These are phyloP conservation scores for Albula glossodonta DNA, from an alignment of 2,113 vertebrate species.

Conservation along the genomic window DNA sequence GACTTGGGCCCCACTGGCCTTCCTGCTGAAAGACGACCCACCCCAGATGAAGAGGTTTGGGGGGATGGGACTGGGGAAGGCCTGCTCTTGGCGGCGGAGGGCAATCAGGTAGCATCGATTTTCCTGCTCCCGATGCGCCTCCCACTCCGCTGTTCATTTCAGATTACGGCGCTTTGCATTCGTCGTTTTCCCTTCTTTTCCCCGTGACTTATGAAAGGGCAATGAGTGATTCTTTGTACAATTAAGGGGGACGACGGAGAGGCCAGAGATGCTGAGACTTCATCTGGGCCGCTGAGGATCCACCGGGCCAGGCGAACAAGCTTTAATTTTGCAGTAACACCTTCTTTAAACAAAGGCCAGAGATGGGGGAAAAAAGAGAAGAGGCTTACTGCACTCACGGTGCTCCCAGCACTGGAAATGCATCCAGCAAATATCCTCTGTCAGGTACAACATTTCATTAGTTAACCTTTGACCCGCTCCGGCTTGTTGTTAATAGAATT, in stretches of 20 bases:
- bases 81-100: not conserved
- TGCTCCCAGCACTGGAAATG: not conserved
- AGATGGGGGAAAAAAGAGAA: not conserved
- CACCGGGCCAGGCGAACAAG: not conserved
- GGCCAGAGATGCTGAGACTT: not conserved
- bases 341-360: not conserved
- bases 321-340: constrained; percentile 3
- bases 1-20: too few relatives aligned
- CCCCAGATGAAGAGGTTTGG: not conserved
- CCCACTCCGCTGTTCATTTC: constrained; percentile 7
- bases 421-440: not conserved
- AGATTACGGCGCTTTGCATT: constrained; percentile 41
- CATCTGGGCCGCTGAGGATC: not conserved
- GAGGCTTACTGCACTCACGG: not conserved
- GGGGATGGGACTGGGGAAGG: not conserved
- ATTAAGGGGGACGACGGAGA: not conserved
- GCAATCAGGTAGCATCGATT: constrained; percentile 36
- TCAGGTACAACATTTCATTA: not conserved
- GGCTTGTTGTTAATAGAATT: not conserved
- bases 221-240: not conserved
- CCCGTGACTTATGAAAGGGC: not conserved
- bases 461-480: not conserved
- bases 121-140: constrained; percentile 9
- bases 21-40: not conserved
- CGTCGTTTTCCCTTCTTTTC: not conserved